Base-by-base conservation (phyloP, 2,888 invertebrate species). In the Pristionchus mayeri region DNA sequence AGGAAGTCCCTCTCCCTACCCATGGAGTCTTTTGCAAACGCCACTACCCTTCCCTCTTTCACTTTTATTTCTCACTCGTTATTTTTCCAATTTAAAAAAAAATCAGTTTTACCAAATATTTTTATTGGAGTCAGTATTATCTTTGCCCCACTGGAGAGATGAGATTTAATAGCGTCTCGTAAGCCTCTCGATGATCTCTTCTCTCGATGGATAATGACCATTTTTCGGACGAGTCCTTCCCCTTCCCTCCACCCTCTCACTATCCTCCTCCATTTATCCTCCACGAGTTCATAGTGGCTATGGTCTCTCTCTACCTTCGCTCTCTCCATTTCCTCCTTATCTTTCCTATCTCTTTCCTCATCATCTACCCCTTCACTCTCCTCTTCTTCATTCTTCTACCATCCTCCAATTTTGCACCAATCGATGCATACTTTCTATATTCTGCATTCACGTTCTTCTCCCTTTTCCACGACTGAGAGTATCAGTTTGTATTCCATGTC, bases 401-500 rank as follows among this genome's bases (percentile, higher is more conserved):
- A 60, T 60, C 57, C 30, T 60, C 21, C 24, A 16, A 24, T 9
- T 57, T 60, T 60, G 27, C 30, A 27, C 11, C 57, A 60, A 60
- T 60, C 57, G 57, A 11, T 30, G 24, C 11, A 24, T 13, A 27
- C 11, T 60, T 60, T 30, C 30, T 30, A 60, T 60, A 2, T 60
- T 0, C 24, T 54, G n/a, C 24, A 6, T 54, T 24, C 6, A 54
- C 54, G 21, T 24, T 54, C 54, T 24, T 60, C 57, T 27, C 27
- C 24, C 13, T 60, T 60, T 60, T 60, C 57, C 57, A 13, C 30
- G 4, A 60, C 57, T 60, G 57, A 60, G 57, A 60, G 30, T 60
- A 27, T 54, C 24, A 16, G 57, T 60, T 60, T 60, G 57, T 60
- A 60, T 60, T 60, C 57, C 27, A 60, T 60, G 57, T 37, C n/a